Evolutionary conservation across 2,113 vertebrate genomes (phyloP).

Genomic region (Papio anubis): DNA sequence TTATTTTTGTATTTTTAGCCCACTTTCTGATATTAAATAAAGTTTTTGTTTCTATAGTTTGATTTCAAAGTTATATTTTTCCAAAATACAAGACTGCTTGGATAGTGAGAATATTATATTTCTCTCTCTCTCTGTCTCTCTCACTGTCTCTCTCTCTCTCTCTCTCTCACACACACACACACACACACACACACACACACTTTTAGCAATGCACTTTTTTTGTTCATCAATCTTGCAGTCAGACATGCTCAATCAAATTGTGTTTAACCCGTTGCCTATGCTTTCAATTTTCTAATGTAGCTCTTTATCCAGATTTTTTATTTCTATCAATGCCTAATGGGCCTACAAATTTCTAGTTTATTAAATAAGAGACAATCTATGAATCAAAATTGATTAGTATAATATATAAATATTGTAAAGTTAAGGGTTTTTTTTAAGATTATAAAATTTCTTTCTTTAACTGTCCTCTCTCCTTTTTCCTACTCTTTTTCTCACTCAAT

Average conservation of each 20-base stretch:
- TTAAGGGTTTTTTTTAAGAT: background rate
- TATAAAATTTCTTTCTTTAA: background rate
- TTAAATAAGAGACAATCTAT: background rate
- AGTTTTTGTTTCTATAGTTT: background rate
- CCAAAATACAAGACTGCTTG: background rate
- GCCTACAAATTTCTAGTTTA: background rate
- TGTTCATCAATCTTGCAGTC: background rate
- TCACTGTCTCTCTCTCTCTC: no score
- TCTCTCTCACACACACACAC: background rate
- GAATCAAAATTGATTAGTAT: background rate
- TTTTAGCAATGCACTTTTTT: background rate
- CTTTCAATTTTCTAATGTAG: background rate
- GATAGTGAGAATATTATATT: background rate
- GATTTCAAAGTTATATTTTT: constrained; percentile 2
- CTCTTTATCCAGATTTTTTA: background rate
- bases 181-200: background rate
- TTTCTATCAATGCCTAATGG: background rate
- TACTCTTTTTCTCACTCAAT: background rate
- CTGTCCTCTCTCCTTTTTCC: background rate
- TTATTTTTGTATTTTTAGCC: background rate
- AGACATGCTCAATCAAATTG: background rate
- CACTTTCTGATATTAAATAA: background rate
- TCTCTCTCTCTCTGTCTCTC: background rate
- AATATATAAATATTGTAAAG: background rate
- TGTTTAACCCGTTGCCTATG: background rate